Conservation (phyloP, 2,113 vertebrate genomes). For the Halichoeres trimaculatus region DNA sequence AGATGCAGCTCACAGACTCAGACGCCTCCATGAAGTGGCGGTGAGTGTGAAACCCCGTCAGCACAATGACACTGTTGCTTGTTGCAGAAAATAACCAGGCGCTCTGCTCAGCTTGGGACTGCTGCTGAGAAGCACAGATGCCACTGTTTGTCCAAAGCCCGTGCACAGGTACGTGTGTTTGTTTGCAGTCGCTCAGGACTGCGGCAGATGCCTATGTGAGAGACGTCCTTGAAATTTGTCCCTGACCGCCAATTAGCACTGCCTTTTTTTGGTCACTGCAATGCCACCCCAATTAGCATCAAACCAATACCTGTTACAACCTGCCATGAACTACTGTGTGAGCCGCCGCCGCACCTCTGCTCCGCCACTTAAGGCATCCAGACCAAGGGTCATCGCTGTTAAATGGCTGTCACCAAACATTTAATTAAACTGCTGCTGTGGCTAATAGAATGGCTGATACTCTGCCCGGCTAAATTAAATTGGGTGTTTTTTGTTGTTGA, state of each 20-base stretch:
- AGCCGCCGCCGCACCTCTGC: constrained; percentile 51
- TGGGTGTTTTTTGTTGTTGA: background rate
- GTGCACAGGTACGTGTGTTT: constrained; percentile 21
- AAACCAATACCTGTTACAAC: constrained; percentile 58
- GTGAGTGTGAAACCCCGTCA: constrained; percentile 7
- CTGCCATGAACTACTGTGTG: constrained; percentile 31
- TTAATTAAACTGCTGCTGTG: constrained; percentile 55
- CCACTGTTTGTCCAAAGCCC: constrained; percentile 60
- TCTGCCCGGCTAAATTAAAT: constrained; percentile 32
- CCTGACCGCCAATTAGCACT: constrained; percentile 68
- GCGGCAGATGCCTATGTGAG: constrained; percentile 62
- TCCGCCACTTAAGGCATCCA: constrained; percentile 44
- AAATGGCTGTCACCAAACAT: constrained; percentile 59
- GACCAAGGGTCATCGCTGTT: constrained; percentile 47
- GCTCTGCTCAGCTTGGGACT: constrained; percentile 38
- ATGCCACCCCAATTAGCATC: constrained; percentile 68
- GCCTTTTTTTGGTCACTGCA: constrained; percentile 54
- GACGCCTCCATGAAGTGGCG: background rate
- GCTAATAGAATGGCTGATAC: constrained; percentile 44
- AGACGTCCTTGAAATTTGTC: constrained; percentile 75
- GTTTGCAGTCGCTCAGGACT: constrained; percentile 42
- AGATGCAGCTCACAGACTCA: constrained; percentile 5
- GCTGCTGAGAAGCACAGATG: constrained; percentile 70
- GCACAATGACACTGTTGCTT: constrained; percentile 23
- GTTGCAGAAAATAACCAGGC: constrained; percentile 24